Conservation (phyloP, 1,140 invertebrate genomes). For the Platyscapa corneri region DNA sequence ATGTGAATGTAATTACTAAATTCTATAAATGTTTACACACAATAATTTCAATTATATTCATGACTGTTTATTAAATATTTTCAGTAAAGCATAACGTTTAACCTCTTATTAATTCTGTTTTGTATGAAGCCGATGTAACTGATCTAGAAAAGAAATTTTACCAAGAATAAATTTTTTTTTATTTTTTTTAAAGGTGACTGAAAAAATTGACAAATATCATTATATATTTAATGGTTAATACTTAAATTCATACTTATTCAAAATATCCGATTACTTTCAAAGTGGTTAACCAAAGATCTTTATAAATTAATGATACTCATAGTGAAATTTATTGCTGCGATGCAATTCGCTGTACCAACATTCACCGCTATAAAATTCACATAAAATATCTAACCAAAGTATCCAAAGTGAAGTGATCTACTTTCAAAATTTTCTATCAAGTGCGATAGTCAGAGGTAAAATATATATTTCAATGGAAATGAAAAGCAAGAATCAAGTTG, state of each 20-base stretch:
- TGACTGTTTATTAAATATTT: no score
- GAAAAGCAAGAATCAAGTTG: not conserved
- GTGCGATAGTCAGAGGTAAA: not conserved
- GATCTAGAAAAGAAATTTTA: no score
- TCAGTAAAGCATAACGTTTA: no score
- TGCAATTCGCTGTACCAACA: not conserved
- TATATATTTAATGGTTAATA: not conserved
- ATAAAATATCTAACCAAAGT: not conserved
- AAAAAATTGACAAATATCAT: no score
- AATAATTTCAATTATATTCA: no score
- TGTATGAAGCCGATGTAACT: no score
- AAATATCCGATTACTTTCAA: not conserved
- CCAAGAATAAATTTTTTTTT: no score
- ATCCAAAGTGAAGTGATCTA: not conserved
- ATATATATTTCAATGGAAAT: slow-evolving; percentile 28
- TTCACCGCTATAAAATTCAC: not conserved
- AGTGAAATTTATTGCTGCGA: not conserved
- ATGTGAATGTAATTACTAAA: no score
- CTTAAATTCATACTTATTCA: not conserved
- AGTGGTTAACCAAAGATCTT: not conserved
- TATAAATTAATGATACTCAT: slow-evolving; percentile 21
- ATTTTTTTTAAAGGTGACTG: no score
- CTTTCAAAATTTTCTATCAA: not conserved
- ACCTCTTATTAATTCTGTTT: no score
- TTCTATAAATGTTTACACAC: no score